Conservation (phyloP, 1,140 invertebrate species). For the Sarcophaga peregrina region DNA sequence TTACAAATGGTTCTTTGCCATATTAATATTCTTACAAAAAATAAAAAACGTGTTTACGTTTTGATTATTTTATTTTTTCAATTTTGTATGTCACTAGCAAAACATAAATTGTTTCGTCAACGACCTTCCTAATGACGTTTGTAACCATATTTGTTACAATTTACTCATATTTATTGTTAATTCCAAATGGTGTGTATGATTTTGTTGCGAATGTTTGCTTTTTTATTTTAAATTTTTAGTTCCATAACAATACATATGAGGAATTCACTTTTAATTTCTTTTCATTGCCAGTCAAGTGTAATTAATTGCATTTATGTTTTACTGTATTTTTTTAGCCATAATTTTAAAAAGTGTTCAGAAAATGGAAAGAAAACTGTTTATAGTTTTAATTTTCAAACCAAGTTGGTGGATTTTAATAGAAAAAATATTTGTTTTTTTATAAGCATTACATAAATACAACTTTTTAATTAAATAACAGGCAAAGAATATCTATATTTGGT, state of each 20-base stretch:
- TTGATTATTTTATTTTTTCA: not conserved
- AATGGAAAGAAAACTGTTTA: constrained; percentile 28
- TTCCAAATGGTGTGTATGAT: not conserved
- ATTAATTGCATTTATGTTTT: constrained; percentile 29
- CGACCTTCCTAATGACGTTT: constrained; percentile 40
- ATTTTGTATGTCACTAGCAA: constrained; percentile 9
- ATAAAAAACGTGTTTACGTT: constrained; percentile 23
- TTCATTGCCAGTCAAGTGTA: constrained; percentile 44
- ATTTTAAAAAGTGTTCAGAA: not conserved
- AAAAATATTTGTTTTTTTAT: no score
- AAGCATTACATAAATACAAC: not conserved
- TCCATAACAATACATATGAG: constrained; percentile 37
- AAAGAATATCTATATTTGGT: not conserved
- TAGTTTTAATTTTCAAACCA: not conserved
- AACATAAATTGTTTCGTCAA: constrained; percentile 28
- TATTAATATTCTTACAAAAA: constrained; percentile 21
- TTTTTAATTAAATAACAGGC: no score
- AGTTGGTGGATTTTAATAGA: not conserved
- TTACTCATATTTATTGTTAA: constrained; percentile 30
- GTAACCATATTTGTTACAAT: constrained; percentile 38
- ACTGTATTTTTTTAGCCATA: constrained; percentile 13
- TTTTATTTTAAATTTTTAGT: not conserved
- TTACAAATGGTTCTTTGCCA: not conserved
- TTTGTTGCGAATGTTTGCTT: not conserved
- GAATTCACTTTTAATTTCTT: constrained; percentile 47